Base-by-base conservation (phyloP, 2,888 invertebrate species). In the Andrena flavipes region DNA sequence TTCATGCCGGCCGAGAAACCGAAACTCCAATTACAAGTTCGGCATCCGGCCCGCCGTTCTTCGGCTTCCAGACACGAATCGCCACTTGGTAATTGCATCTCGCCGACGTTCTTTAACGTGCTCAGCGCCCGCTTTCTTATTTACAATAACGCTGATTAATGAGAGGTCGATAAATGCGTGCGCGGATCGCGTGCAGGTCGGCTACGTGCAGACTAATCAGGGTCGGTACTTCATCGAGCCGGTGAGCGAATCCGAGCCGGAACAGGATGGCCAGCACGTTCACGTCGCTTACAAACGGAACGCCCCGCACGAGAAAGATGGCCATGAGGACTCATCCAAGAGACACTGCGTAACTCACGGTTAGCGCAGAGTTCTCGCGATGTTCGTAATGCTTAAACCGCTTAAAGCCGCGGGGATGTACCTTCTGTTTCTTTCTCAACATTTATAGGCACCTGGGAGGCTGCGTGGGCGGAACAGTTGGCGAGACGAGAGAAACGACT, bases 171-270 rank as follows among this genome's bases (percentile, higher is more conserved):
- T 80, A 73, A 80, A 30, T 90, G 77, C 30, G 73, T 65, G 63
- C 60, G 80, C 59, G 77, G 78, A 80, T 88, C 75, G 71, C 77
- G 70, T 68, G 73, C 85, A 95, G 96, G 95, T 94, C 75, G 96
- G 96, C 33, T 95, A 95, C 88, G 92, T 96, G 74, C 93, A 94
- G 78, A 94, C 95, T 2, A 91, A 94, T 81, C 92, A 94, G 26
- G 94, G 94, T 35, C 94, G 95, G 76, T 96, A 95, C 91, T 95
- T 95, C 87, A 95, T 96, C 74, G 96, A 96, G 90, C 96, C 96
- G 7, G 91, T 95, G 51, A 92, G 94, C 73, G 94, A 95, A 56
- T 95, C 95, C 79, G 91, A 92, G 67, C 94, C 95, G 16, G 94
- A 94, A 82, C 86, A 88, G 62, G 91, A 94, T 33, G 95, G 95